Evolutionary conservation across 1,140 invertebrate genomes (phyloP).

Genomic region (Augochlora pura): DNA sequence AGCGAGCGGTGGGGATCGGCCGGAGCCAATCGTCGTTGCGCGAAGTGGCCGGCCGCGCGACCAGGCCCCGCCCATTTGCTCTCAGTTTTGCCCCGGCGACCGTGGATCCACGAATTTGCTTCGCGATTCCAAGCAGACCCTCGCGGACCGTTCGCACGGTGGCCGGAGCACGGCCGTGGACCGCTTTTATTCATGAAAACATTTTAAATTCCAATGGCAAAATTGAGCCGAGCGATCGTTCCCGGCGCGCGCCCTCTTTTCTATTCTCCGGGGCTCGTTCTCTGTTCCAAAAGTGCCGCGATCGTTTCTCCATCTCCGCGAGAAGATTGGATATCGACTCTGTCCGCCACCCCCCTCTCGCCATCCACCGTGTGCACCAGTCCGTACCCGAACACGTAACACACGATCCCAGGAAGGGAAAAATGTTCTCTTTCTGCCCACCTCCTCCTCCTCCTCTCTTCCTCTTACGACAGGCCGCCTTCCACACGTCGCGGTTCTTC

Average conservation of each 20-base stretch:
- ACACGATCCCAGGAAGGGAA: not conserved
- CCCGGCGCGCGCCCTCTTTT: too few relatives aligned
- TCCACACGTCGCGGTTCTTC: too few relatives aligned
- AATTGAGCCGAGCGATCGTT: constrained; percentile 39
- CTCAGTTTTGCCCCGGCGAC: not conserved
- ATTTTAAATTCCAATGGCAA: constrained; percentile 68
- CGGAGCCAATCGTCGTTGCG: too few relatives aligned
- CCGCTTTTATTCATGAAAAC: constrained; percentile 70
- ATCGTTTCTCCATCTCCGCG: constrained; percentile 30
- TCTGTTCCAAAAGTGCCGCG: not conserved
- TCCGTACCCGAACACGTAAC: not conserved
- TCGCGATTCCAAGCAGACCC: not conserved
- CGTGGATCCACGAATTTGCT: not conserved
- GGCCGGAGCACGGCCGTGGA: too few relatives aligned
- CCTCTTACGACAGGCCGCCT: too few relatives aligned
- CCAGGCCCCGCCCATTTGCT: not conserved
- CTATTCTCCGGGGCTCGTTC: not conserved
- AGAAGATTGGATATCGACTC: constrained; percentile 50
- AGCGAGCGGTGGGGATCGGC: too few relatives aligned
- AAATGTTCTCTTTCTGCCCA: too few relatives aligned
- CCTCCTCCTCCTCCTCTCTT: too few relatives aligned
- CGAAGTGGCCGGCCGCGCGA: too few relatives aligned
- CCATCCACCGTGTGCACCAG: not conserved
- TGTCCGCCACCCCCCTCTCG: not conserved
- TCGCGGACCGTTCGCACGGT: not conserved